These are phyloP conservation scores for Benthosema pterotum DNA, from an alignment of 2,797 vertebrate species.

Conservation along the genomic window DNA sequence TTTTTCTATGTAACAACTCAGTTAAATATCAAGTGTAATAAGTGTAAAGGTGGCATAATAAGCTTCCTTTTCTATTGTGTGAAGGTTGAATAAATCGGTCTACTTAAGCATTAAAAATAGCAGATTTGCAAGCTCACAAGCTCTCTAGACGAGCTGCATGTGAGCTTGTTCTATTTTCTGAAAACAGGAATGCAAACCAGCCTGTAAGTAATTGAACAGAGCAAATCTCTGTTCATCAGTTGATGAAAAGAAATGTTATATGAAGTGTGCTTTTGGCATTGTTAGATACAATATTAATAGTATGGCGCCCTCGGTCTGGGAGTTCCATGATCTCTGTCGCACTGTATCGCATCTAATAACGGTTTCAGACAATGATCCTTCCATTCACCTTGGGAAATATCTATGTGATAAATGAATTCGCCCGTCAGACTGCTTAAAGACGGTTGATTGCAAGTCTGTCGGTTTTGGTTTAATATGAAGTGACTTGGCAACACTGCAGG, in stretches of 20 bases:
- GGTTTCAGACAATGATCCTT: constrained; percentile 28
- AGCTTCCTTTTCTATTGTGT: too few relatives aligned
- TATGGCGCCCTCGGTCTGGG: constrained; percentile 17
- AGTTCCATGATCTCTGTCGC: constrained; percentile 19
- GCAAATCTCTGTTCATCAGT: too few relatives aligned
- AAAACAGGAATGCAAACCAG: too few relatives aligned
- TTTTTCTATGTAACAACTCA: too few relatives aligned
- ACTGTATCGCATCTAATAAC: constrained; percentile 45
- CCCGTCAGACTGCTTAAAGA: constrained; percentile 53
- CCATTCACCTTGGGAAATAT: constrained; percentile 54
- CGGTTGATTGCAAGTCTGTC: constrained; percentile 58
- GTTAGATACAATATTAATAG: constrained; percentile 3
- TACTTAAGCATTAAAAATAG: too few relatives aligned
- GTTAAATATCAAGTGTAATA: too few relatives aligned
- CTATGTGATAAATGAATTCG: constrained; percentile 43
- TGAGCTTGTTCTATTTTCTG: too few relatives aligned
- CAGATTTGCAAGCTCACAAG: too few relatives aligned
- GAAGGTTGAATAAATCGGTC: too few relatives aligned
- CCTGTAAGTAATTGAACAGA: too few relatives aligned
- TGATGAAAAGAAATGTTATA: background rate
- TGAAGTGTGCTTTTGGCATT: constrained; percentile 2
- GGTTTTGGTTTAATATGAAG: constrained; percentile 54
- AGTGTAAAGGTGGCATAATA: too few relatives aligned
- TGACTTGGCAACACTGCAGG: constrained; percentile 49
- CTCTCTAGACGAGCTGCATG: too few relatives aligned